These are phyloP conservation scores for Phrynosoma platyrhinos DNA, from an alignment of 2,113 vertebrate species.

Conservation along the genomic window DNA sequence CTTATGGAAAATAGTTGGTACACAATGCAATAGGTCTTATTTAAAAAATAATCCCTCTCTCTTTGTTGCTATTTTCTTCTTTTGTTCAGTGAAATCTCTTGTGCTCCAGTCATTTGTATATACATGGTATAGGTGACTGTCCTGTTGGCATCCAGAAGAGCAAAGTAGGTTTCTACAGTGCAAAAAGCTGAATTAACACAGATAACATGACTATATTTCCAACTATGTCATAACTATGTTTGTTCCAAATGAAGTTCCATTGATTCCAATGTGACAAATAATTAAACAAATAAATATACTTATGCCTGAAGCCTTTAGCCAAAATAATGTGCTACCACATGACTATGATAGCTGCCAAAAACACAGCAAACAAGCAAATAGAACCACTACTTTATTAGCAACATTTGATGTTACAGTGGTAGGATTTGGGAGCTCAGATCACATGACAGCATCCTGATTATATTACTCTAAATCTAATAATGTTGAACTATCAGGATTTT, in stretches of 20 bases:
- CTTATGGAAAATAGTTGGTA: constrained; percentile 46
- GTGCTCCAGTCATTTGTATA: neutral
- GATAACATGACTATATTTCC: neutral
- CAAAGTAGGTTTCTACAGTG: neutral
- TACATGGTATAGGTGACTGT: neutral
- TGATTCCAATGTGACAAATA: too few species aligned
- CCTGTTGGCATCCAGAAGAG: neutral
- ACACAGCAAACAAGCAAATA: neutral
- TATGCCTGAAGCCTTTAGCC: neutral
- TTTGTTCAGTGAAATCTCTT: neutral
- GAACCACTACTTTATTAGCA: neutral
- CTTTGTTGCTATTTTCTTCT: neutral
- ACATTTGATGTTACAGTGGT: neutral
- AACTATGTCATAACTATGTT: neutral
- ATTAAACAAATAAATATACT: neutral
- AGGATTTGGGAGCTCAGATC: neutral
- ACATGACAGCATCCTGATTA: neutral
- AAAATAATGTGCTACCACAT: neutral
- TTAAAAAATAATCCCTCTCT: neutral
- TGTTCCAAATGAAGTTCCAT: neutral
- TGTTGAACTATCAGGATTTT: too few species aligned
- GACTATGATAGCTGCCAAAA: neutral
- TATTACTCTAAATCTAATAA: neutral
- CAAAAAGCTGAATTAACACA: neutral
- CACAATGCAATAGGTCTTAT: neutral